Evolutionary conservation across 2,113 vertebrate genomes (phyloP), one percentile per base, ranked within the genome.

Genomic region (Brienomyrus brachyistius): DNA sequence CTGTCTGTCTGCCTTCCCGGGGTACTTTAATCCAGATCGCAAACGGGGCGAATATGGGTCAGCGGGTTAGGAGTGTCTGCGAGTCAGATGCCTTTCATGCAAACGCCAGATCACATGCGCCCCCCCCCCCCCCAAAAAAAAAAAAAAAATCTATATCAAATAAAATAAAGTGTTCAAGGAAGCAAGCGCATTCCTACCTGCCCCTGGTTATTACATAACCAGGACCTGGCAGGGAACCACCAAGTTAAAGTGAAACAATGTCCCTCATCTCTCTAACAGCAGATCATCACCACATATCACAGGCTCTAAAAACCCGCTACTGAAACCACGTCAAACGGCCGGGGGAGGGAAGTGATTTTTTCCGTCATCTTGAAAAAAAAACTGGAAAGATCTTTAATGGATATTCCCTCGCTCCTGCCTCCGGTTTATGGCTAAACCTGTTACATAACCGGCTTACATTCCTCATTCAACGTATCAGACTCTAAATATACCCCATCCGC

Each of bases 401-500:
- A 93, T 94, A 93, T 93, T 87, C 94, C 91, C 91, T 91, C 89
- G 91, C 94, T 95, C 95, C 94, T 88, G 43, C 23, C 62, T 88
- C 54, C 95, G 97, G 97, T 97, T 97, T 98, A 97, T 97, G 96
- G 97, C 97, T 97, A 97, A 97, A 97, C 96, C 96, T 96, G 97
- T 99, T 99, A 98, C 97, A 97, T 98, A 98, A 98, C 96, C 96
- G 95, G 96, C 97, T 97, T 95, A 97, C 97, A 97, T 97, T 98
- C 97, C 97, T 97, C 96, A 97, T 96, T 96, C 96, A 96, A 95
- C 95, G 96, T 96, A 97, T 96, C 96, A 95, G 94, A 94, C 95
- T 96, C 97, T 97, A 98, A 98, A 97, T 98, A 97, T 97, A 97
- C 94, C 94, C 93, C 74, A 80, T 43, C 89, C 88, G 92, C 91